Percentiles rank a stretch among this genome's conserved stretches.
Evolutionary conservation across 2,888 invertebrate species (phyloP).

Genomic region (Muschampia plurimacula): DNA sequence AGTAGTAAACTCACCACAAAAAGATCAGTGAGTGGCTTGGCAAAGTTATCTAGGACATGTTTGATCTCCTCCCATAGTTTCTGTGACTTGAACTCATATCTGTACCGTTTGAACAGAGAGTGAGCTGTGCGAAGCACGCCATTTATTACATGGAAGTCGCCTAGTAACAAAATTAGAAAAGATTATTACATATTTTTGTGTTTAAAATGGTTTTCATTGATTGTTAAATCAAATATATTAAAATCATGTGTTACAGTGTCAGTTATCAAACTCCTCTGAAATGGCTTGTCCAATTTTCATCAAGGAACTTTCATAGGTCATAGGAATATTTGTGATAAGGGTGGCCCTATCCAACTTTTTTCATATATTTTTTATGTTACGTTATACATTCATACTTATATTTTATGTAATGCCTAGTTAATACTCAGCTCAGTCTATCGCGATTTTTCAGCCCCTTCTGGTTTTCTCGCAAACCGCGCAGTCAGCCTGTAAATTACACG

Average conservation of each 20-base stretch:
- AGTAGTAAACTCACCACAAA: conserved; percentile 87
- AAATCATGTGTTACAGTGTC: too few species aligned
- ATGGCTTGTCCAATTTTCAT: too few species aligned
- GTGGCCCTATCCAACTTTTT: too few species aligned
- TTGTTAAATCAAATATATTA: too few species aligned
- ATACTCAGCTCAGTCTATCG: not conserved
- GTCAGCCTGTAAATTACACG: conserved; percentile 5
- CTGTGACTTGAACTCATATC: conserved; percentile 98
- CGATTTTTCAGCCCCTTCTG: not conserved
- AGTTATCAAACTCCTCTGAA: too few species aligned
- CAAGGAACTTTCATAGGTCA: too few species aligned
- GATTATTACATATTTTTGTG: not conserved
- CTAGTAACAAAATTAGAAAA: conserved; percentile 61
- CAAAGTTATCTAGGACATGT: conserved; percentile 96
- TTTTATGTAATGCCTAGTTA: not conserved
- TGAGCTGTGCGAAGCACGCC: conserved; percentile 98
- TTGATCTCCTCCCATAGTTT: conserved; percentile 94
- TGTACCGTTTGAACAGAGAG: conserved; percentile 97
- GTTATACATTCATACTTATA: too few species aligned
- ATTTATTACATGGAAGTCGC: conserved; percentile 97
- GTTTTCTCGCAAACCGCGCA: conserved; percentile 4
- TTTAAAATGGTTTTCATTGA: too few species aligned
- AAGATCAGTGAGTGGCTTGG: conserved; percentile 96
- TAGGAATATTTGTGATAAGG: too few species aligned
- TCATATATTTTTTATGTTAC: too few species aligned